Percentiles rank a stretch among this genome's conserved stretches.
phyloP scores from a whole-genome alignment of 1,140 invertebrate genomes.

The Adoxophyes honmai region DNA sequence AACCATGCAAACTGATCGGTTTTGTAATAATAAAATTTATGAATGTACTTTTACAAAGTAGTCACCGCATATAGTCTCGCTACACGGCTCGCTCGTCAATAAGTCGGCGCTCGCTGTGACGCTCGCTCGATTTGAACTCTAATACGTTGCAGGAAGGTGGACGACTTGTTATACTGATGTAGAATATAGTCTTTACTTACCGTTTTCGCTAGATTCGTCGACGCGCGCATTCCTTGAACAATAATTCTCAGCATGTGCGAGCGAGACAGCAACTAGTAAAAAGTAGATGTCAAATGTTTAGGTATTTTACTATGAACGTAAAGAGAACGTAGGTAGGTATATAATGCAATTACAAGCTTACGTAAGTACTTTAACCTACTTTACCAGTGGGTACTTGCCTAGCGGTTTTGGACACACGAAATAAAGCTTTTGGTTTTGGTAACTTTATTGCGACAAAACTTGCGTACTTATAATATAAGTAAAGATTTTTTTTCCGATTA shows the following conservation, averaged over 20 bases:
- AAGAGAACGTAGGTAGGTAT: conserved; percentile 72
- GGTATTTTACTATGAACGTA: conserved; percentile 73
- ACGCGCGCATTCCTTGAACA: conserved; percentile 73
- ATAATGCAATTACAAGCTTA: conserved; percentile 73
- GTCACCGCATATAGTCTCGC: conserved; percentile 65
- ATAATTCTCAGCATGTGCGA: conserved; percentile 64
- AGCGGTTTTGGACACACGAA: conserved; percentile 28
- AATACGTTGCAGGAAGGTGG: conserved; percentile 16
- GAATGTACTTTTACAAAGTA: conserved; percentile 72
- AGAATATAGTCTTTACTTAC: conserved; percentile 41
- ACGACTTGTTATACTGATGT: neutral
- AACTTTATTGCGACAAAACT: neutral
- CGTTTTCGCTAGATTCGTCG: conserved; percentile 61
- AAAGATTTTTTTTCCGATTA: no score
- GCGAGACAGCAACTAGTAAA: conserved; percentile 64
- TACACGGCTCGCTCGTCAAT: conserved; percentile 25
- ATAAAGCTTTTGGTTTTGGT: conserved; percentile 15
- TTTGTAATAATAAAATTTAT: conserved; percentile 56
- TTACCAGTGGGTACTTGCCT: conserved; percentile 46
- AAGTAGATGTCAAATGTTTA: conserved; percentile 76
- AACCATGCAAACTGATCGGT: neutral
- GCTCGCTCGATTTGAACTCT: conserved; percentile 41
- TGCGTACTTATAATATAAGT: no score
- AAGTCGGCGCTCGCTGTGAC: conserved; percentile 17
- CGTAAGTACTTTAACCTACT: conserved; percentile 72